Evolutionary conservation across 2,888 invertebrate genomes (phyloP), one percentile per base, ranked within the genome.

Genomic region (Thereva nobilitata): DNA sequence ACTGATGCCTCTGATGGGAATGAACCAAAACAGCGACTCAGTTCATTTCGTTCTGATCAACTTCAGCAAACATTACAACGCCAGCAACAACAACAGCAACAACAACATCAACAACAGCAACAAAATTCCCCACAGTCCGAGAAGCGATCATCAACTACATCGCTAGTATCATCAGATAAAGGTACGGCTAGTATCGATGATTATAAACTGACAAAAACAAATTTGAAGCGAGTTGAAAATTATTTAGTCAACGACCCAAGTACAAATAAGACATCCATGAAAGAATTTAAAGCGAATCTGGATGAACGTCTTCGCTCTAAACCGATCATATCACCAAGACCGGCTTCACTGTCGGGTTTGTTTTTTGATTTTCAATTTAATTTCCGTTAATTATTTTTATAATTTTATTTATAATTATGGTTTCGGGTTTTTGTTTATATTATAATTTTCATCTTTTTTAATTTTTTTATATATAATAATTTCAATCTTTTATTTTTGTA

Each of bases 331-430:
- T 77, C 79, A 73, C 80, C 81, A 73, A 76, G 81, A 76, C 81
- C 81, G 75, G 81, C 81, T 74, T 81, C 81, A 70, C 78, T 80
- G 78, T 76, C 77, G 75, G 76, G 79, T 80, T 79, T 76, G 78
- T 79, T 76, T 74, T 72, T 73, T 68, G 70, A 73, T 73, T 76
- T 72, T 69, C 71, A 74, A 71, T 73, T 74, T 71, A 70, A 59
- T 70, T 74, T 71, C 69, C 66, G 34, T 41, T n/a, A n/a, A n/a
- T n/a, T n/a, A n/a, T n/a, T 67, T 56, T 44, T 59, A 10, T 56
- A 66, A 67, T 70, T 69, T 47, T 69, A 52, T 64, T 35, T 66
- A 42, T 45, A 65, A 40, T 38, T 52, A 37, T 64, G 63, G 35
- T 53, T 66, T 41, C 49, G 49, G 49, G 45, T 45, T 38, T 61